These are phyloP conservation scores for Muschampia staudingeri DNA, from an alignment of 2,888 invertebrate genomes.

Conservation along the genomic window DNA sequence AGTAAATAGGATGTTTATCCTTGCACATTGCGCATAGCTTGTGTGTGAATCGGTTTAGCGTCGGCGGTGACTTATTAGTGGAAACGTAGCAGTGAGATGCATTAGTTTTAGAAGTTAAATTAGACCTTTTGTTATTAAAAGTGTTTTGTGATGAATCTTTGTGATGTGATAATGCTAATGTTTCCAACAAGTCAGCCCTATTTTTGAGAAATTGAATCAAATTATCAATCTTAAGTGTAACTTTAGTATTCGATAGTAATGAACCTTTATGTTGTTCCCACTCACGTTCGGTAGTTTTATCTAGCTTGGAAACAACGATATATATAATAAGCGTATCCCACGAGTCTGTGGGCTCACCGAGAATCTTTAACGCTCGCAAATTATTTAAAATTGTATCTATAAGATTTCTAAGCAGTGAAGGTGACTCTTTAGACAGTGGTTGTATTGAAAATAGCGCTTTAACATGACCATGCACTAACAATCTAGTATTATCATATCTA, in stretches of 20 bases:
- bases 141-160: not conserved
- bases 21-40: not conserved
- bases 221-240: not conserved
- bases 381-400: constrained; percentile 62
- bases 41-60: not conserved
- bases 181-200: constrained; percentile 3
- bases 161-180: not conserved
- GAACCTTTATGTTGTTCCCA: constrained; percentile 64
- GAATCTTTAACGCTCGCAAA: constrained; percentile 54
- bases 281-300: constrained; percentile 60
- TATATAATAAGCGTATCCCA: constrained; percentile 68
- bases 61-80: not conserved
- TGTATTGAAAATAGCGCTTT: not conserved
- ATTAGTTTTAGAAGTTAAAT: not conserved
- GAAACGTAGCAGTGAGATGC: not conserved
- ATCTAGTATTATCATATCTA: not conserved
- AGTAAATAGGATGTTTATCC: not conserved
- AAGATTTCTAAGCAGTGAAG: constrained; percentile 41
- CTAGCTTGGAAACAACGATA: constrained; percentile 62
- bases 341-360: constrained; percentile 60
- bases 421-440: not conserved
- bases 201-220: not conserved
- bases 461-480: not conserved
- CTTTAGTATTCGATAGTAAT: not conserved
- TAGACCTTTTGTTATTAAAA: too few relatives aligned